Conservation (phyloP, 2,888 invertebrate species). For the Oeneis ivallda region DNA sequence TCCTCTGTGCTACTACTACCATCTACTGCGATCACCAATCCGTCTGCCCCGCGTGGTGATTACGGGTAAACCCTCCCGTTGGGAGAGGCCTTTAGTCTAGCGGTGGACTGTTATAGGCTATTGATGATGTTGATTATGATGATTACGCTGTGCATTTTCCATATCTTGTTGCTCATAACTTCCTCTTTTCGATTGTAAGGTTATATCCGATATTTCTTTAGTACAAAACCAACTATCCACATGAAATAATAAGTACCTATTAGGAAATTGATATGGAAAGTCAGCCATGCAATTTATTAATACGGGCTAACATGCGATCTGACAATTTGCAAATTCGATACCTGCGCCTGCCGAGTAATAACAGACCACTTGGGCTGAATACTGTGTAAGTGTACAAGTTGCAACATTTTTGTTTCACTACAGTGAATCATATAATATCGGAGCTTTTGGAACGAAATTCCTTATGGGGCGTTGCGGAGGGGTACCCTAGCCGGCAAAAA, state of each 20-base stretch:
- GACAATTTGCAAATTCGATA: slow-evolving; percentile 45
- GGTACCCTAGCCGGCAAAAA: too few species aligned
- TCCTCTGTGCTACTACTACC: too few species aligned
- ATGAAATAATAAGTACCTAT: slow-evolving; percentile 21
- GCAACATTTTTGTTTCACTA: slow-evolving; percentile 1
- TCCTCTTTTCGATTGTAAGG: neutral
- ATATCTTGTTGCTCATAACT: neutral
- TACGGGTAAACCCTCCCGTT: too few species aligned
- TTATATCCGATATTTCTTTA: neutral
- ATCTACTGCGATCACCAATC: too few species aligned
- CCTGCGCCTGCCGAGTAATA: slow-evolving; percentile 28
- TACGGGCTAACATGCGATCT: slow-evolving; percentile 42
- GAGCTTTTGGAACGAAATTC: too few species aligned
- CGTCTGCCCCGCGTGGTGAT: too few species aligned
- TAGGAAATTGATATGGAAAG: slow-evolving; percentile 39
- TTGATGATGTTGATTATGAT: neutral
- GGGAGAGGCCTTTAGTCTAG: too few species aligned
- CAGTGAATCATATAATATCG: too few species aligned
- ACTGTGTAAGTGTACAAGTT: neutral
- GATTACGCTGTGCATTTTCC: neutral
- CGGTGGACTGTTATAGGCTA: too few species aligned
- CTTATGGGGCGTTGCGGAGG: too few species aligned
- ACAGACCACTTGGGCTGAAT: slow-evolving; percentile 5
- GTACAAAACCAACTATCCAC: neutral
- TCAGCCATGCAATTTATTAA: slow-evolving; percentile 41